Evolutionary conservation across 2,797 vertebrate species (phyloP).

Genomic region (Iguana delicatissima): DNA sequence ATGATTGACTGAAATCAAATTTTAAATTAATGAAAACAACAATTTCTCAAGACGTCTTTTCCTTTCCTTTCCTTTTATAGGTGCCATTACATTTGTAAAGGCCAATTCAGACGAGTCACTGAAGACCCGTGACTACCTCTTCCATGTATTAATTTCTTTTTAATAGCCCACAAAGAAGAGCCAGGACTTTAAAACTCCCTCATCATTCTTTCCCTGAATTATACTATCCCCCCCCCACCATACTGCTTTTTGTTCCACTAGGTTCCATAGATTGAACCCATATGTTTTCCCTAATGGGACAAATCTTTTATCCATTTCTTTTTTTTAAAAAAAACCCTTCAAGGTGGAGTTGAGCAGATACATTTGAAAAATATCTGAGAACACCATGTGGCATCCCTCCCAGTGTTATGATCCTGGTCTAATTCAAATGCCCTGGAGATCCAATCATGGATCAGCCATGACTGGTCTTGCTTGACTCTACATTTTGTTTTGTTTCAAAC

Average conservation of each 20-base stretch:
- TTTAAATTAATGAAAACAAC: background rate
- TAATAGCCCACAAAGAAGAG: background rate
- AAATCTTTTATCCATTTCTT: background rate
- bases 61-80: too few relatives aligned
- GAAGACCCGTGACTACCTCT: background rate
- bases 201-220: background rate
- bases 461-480: background rate
- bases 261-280: too few relatives aligned
- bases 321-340: too few relatives aligned
- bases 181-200: background rate
- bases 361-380: background rate
- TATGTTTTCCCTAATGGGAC: background rate
- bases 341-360: too few relatives aligned
- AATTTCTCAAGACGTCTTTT: background rate
- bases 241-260: background rate
- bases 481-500: background rate
- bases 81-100: background rate
- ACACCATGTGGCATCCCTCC: background rate
- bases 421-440: background rate
- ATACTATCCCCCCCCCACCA: too few relatives aligned
- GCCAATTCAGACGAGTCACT: background rate
- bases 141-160: background rate
- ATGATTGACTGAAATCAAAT: background rate
- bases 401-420: background rate
- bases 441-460: background rate